A percentile compares a stretch with the other conserved stretches of the same genome.
Evolutionary conservation across 1,140 invertebrate species (phyloP).

Genomic region (Aphidius gifuensis): DNA sequence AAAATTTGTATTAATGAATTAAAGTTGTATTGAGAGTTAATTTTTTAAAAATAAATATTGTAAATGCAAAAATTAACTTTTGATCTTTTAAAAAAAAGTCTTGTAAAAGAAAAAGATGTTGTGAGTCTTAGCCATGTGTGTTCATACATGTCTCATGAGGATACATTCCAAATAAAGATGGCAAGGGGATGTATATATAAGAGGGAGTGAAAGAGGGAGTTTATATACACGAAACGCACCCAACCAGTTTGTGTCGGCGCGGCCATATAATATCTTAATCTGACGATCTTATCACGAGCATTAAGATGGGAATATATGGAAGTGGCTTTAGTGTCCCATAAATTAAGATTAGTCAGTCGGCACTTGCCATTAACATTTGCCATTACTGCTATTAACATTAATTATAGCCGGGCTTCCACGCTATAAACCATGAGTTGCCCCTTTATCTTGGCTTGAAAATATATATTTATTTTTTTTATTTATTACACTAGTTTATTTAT

Average conservation of each 20-base stretch:
- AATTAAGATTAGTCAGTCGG: constrained; percentile 46
- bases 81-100: too few relatives aligned
- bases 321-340: constrained; percentile 42
- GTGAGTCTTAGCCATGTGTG: too few relatives aligned
- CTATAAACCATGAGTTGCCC: constrained; percentile 27
- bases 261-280: constrained; percentile 46
- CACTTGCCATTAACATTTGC: constrained; percentile 47
- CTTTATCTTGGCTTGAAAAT: constrained; percentile 18
- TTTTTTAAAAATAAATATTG: too few relatives aligned
- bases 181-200: background rate
- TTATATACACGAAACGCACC: constrained; percentile 14
- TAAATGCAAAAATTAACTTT: too few relatives aligned
- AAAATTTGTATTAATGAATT: too few relatives aligned
- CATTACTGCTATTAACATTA: constrained; percentile 44
- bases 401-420: constrained; percentile 35
- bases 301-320: constrained; percentile 39
- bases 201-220: background rate
- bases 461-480: constrained; percentile 9
- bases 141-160: constrained; percentile 19
- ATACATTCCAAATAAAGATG: constrained; percentile 27
- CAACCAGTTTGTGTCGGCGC: constrained; percentile 37
- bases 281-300: constrained; percentile 42
- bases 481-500: constrained; percentile 1
- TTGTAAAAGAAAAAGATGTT: too few relatives aligned
- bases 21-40: too few relatives aligned